These are phyloP conservation scores for Kuschelorhynchus macadamiae DNA, from an alignment of 2,888 invertebrate genomes.

Conservation along the genomic window DNA sequence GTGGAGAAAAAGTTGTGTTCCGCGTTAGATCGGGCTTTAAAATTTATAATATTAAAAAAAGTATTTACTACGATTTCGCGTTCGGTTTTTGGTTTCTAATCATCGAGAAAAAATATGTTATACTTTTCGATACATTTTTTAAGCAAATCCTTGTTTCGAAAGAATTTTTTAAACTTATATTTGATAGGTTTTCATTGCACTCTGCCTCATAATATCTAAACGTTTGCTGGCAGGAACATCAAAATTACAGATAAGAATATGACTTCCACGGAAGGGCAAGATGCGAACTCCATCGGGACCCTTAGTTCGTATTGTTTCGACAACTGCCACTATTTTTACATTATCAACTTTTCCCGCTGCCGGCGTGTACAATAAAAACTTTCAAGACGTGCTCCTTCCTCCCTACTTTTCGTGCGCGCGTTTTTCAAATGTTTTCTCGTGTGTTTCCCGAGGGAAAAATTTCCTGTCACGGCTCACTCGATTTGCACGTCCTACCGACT, in stretches of 20 bases:
- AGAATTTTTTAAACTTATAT: too few species aligned
- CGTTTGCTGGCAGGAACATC: too few species aligned
- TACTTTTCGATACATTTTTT: too few species aligned
- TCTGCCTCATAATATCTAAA: too few species aligned
- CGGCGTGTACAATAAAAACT: conserved; percentile 29
- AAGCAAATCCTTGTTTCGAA: neutral
- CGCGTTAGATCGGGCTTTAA: too few species aligned
- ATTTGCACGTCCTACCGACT: conserved; percentile 40
- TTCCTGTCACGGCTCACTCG: conserved; percentile 42
- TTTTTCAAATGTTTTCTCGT: conserved; percentile 45
- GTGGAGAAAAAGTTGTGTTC: too few species aligned
- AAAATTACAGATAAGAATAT: too few species aligned
- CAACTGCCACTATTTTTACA: conserved; percentile 26
- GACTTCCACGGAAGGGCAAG: neutral
- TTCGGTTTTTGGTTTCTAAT: too few species aligned
- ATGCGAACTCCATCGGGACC: conserved; percentile 3
- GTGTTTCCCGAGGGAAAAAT: conserved; percentile 39
- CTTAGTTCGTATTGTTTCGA: conserved; percentile 15
- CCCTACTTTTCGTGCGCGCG: conserved; percentile 35
- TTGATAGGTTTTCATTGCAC: too few species aligned
- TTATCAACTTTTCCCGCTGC: conserved; percentile 17
- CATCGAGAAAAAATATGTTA: too few species aligned
- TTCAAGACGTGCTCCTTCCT: conserved; percentile 27
- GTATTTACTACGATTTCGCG: too few species aligned
- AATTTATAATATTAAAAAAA: too few species aligned